phyloP scores from a whole-genome alignment of 1,140 invertebrate species.

The Penaeus chinensis region DNA sequence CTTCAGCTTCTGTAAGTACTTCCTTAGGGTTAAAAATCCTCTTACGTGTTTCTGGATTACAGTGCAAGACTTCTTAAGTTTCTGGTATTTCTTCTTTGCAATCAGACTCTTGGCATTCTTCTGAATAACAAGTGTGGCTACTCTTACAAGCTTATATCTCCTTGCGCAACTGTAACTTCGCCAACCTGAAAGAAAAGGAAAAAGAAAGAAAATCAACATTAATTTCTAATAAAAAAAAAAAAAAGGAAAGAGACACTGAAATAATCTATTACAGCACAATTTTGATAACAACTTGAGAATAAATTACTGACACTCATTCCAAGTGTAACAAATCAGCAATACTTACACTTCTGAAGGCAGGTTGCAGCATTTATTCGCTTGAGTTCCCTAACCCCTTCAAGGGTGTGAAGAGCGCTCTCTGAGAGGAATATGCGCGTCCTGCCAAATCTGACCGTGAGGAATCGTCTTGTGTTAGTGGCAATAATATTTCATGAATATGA shows the following conservation, averaged over 20 bases:
- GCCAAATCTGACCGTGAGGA: constrained; percentile 47
- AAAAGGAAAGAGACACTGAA: not conserved
- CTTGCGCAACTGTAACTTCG: constrained; percentile 11
- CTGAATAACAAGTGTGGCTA: constrained; percentile 47
- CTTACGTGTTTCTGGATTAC: constrained; percentile 48
- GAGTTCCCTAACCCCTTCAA: constrained; percentile 41
- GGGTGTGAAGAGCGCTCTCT: constrained; percentile 47
- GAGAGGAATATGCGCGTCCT: constrained; percentile 57
- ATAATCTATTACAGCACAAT: not conserved
- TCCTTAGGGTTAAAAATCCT: constrained; percentile 18
- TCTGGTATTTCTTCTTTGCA: constrained; percentile 41
- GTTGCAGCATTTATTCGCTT: constrained; percentile 50
- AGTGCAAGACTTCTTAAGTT: constrained; percentile 17
- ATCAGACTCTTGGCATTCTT: constrained; percentile 44
- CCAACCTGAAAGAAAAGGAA: constrained; percentile 37
- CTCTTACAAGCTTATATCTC: constrained; percentile 26
- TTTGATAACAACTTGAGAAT: not conserved
- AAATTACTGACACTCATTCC: too few species aligned
- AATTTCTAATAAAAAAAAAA: not conserved
- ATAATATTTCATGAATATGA: not conserved
- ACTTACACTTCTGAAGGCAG: constrained; percentile 60
- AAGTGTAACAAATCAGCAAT: not conserved
- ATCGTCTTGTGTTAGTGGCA: too few species aligned
- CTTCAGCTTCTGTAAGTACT: constrained; percentile 18
- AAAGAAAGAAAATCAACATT: not conserved